A percentile compares a stretch with the other conserved stretches of the same genome.
phyloP scores from a whole-genome alignment of 2,797 vertebrate species.

The Hyperoplus lanceolatus region DNA sequence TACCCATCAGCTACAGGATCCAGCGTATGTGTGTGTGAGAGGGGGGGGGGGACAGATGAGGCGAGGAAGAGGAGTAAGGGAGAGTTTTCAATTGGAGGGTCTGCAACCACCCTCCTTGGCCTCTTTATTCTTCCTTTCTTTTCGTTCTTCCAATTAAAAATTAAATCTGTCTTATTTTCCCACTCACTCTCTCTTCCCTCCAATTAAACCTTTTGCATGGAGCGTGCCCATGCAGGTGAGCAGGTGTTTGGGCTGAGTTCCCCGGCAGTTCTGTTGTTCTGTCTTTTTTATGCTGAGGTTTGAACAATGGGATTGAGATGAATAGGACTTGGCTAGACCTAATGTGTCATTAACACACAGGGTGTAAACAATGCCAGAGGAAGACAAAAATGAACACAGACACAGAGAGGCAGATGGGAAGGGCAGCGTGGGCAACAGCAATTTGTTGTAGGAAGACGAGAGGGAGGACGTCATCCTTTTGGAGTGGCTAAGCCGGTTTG shows the following conservation, averaged over 20 bases:
- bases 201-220: slow-evolving; percentile 64
- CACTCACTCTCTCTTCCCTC: slow-evolving; percentile 27
- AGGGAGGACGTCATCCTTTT: slow-evolving; percentile 37
- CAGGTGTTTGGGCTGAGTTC: slow-evolving; percentile 50
- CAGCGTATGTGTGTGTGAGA: background rate
- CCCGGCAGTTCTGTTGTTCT: slow-evolving; percentile 53
- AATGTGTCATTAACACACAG: slow-evolving; percentile 68
- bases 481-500: slow-evolving; percentile 30
- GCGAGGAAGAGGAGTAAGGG: background rate
- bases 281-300: slow-evolving; percentile 32
- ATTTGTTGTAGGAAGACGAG: slow-evolving; percentile 51
- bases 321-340: slow-evolving; percentile 67
- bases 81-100: background rate
- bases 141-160: slow-evolving; percentile 16
- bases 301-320: slow-evolving; percentile 66
- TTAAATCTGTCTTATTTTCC: slow-evolving; percentile 47
- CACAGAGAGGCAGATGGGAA: slow-evolving; percentile 65
- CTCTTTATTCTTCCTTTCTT: slow-evolving; percentile 41
- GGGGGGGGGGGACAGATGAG: slow-evolving; percentile 13
- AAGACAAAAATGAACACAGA: slow-evolving; percentile 13
- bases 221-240: slow-evolving; percentile 56
- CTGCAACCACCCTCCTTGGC: slow-evolving; percentile 10
- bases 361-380: slow-evolving; percentile 58
- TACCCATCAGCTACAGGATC: slow-evolving; percentile 36
- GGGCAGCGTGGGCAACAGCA: slow-evolving; percentile 48